phyloP scores from a whole-genome alignment of 2,797 vertebrate genomes.

The Xiphophorus birchmanni region DNA sequence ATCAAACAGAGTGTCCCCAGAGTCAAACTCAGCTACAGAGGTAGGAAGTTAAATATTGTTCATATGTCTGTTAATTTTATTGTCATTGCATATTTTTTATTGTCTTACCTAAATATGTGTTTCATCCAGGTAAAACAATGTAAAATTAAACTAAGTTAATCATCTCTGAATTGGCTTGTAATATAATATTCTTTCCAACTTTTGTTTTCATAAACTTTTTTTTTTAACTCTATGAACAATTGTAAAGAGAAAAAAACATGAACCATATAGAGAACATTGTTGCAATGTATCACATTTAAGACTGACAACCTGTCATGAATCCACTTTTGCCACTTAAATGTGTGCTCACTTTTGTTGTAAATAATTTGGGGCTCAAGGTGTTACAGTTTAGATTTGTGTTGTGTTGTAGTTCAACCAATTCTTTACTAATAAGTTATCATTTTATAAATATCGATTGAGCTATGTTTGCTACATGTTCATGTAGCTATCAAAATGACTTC shows the following conservation, averaged over 20 bases:
- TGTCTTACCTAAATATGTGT: neutral
- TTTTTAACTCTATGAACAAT: neutral
- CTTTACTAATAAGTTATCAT: neutral
- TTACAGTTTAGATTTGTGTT: neutral
- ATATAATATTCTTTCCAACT: neutral
- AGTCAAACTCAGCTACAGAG: slow-evolving; percentile 92
- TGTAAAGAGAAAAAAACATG: neutral
- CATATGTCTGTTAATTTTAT: slow-evolving; percentile 2
- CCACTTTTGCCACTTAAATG: neutral
- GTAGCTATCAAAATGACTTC: neutral
- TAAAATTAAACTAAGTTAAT: neutral
- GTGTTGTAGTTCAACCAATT: neutral
- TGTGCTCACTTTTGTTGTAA: neutral
- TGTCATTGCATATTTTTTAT: slow-evolving; percentile 7
- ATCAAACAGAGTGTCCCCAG: slow-evolving; percentile 91
- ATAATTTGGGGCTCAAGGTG: neutral
- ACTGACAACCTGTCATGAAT: neutral
- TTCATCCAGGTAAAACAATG: neutral
- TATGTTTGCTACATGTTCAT: neutral
- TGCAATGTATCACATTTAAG: neutral
- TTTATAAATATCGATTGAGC: neutral
- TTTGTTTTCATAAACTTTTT: neutral
- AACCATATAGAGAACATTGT: too few relatives aligned
- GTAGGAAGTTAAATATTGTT: slow-evolving; percentile 76
- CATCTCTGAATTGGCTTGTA: neutral